Conservation (phyloP, 2,113 vertebrate genomes). For the Aptenodytes patagonicus region DNA sequence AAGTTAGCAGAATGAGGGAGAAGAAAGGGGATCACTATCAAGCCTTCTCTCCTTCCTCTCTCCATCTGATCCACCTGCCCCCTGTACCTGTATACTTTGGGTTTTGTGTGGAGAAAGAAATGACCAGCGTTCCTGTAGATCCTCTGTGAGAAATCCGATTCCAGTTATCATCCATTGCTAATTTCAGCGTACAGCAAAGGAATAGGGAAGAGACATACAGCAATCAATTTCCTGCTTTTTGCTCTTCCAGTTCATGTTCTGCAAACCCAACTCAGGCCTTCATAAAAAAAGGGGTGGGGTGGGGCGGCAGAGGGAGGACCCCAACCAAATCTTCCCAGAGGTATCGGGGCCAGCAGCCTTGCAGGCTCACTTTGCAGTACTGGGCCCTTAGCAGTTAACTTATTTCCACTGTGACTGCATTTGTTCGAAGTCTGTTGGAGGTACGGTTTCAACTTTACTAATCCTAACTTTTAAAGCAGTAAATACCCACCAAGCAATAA, state of each 20-base stretch:
- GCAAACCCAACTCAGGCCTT: not conserved
- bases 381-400: not conserved
- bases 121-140: not conserved
- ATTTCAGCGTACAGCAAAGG: not conserved
- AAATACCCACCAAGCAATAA: not conserved
- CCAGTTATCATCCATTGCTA: not conserved
- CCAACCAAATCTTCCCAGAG: not conserved
- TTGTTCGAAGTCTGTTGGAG: not conserved
- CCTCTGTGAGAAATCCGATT: not conserved
- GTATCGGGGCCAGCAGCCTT: not conserved
- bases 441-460: not conserved
- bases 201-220: not conserved
- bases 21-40: not conserved
- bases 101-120: not conserved
- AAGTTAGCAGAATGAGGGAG: not conserved
- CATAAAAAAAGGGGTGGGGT: not conserved
- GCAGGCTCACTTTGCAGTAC: not conserved
- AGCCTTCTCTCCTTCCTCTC: not conserved
- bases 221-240: not conserved
- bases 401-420: not conserved
- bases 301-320: too few species aligned
- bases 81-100: not conserved
- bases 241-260: not conserved
- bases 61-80: not conserved
- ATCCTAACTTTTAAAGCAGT: not conserved